Base-by-base conservation (phyloP, 2,113 vertebrate genomes). In the Menura novaehollandiae region DNA sequence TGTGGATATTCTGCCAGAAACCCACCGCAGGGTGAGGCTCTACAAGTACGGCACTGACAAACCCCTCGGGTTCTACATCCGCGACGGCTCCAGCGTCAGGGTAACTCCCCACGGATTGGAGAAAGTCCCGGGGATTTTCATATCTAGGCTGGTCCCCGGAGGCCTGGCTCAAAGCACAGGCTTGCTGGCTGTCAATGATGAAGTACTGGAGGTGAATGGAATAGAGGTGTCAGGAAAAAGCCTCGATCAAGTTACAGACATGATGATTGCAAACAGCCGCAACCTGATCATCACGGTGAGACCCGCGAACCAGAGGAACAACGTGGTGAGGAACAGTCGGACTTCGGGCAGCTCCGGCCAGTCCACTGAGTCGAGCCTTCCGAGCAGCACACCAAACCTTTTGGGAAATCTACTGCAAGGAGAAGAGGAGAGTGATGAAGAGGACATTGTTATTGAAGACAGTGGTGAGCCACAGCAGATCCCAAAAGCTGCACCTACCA, bases 261-360 rank as follows among this genome's bases (percentile, higher is more conserved):
- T 99, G 99, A 99, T 99, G 99, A 99, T 99, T 28, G 99, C 99
- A 0, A 99, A 99, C 98, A 99, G 99, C 97, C 99, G 99, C 96
- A 99, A 99, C 97, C 99, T 99, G 95, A 99, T 99, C 93, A 98
- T 99, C 87, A 99, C 99, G 0, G 99, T 99, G 67, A 98, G 99
- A 56, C 99, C 99, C 1, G 99, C 99, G 53, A 99, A 99, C 97
- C 99, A 99, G 98, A 98, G 99, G 92, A 99, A 99, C 94, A 99
- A 99, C 10, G 96, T 99, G 1, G 99, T 99, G 5, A 98, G 99
- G 28, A 97, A 98, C 78, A 98, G 98, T 56, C 98, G 98, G 97
- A 88, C 99, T 58, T 99, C 99, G 1, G 99, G 99, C 59, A 99
- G 99, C 97, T 99, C 99, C 0, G 98, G 99, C 30, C 99, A 99